These are phyloP conservation scores for Drosophila robusta DNA, from an alignment of 2,888 invertebrate genomes.

Conservation along the genomic window DNA sequence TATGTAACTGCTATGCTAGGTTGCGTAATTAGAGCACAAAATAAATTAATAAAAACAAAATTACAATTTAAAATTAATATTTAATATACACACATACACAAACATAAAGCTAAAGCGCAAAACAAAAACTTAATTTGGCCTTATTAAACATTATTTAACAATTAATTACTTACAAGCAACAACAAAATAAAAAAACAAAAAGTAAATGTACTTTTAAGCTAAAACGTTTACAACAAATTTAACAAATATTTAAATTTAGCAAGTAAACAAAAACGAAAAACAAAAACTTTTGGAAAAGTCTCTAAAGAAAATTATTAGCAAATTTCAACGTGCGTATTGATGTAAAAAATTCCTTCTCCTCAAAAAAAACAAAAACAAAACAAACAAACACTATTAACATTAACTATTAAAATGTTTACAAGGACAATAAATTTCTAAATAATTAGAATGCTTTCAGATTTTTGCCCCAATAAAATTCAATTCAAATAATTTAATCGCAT, in stretches of 20 bases:
- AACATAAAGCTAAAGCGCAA: constrained; percentile 44
- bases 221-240: constrained; percentile 30
- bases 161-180: constrained; percentile 51
- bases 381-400: constrained; percentile 50
- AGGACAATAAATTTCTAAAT: constrained; percentile 80
- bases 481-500: constrained; percentile 45
- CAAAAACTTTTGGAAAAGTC: constrained; percentile 71
- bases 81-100: constrained; percentile 35
- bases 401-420: constrained; percentile 68
- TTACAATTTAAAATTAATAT: constrained; percentile 39
- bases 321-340: constrained; percentile 73
- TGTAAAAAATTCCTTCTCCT: constrained; percentile 42
- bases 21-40: constrained; percentile 26
- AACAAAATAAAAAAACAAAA: constrained; percentile 15
- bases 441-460: constrained; percentile 70
- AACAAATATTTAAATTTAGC: constrained; percentile 45
- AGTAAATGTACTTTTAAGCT: constrained; percentile 49
- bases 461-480: constrained; percentile 44
- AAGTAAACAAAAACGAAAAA: constrained; percentile 29
- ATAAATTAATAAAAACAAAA: constrained; percentile 29
- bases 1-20: constrained; percentile 23
- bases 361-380: constrained; percentile 14
- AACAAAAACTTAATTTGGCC: constrained; percentile 82
- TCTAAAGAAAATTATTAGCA: constrained; percentile 67
- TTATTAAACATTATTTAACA: constrained; percentile 81